Base-by-base conservation (phyloP, 2,797 vertebrate genomes). In the Coilia nasus region DNA sequence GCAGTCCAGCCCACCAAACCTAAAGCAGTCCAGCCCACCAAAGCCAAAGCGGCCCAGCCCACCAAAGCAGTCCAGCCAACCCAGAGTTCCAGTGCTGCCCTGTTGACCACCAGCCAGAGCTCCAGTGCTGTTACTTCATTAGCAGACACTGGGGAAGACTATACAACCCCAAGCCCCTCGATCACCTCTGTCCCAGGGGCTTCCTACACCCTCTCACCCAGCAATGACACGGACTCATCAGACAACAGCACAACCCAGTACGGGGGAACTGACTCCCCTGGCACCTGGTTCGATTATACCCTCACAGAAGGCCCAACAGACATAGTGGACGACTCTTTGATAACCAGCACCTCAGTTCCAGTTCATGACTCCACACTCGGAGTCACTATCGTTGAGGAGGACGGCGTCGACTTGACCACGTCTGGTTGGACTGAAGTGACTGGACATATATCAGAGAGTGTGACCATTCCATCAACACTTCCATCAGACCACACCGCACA, bases 391-490 rank as follows among this genome's bases (percentile, higher is more conserved):
- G 56, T 46, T 28, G 78, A n/a, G 6, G 90, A 94, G 17, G 91
- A 91, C 10, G 86, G 87, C 86, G 89, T 67, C 0, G 90, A 91
- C 82, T 60, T 91, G 0, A 87, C 87, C 67, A 88, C 90, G 25
- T 88, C 92, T 6, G 88, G 90, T 1, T 92, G 92, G 91, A 56
- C 89, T 10, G 92, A 94, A 88, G 91, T 95, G 2, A 92, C 95
- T 35, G 93, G 94, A 46, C 94, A 95, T 89, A 93, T 93, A 83
- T 90, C 90, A 1, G 86, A 89, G 15, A 89, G 46, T 12, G 1
- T 83, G 15, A 82, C 87, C 12, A 46, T 88, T 64, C 50, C 83
- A 12, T 54, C 82, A 7, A 86, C 82, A 56, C 23, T 46, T 81
- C 3, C 25, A 41, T n/a, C n/a, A n/a, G 31, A 41, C 31, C 59